Evolutionary conservation across 2,888 invertebrate genomes (phyloP).

Genomic region (Leptopilina myrica): DNA sequence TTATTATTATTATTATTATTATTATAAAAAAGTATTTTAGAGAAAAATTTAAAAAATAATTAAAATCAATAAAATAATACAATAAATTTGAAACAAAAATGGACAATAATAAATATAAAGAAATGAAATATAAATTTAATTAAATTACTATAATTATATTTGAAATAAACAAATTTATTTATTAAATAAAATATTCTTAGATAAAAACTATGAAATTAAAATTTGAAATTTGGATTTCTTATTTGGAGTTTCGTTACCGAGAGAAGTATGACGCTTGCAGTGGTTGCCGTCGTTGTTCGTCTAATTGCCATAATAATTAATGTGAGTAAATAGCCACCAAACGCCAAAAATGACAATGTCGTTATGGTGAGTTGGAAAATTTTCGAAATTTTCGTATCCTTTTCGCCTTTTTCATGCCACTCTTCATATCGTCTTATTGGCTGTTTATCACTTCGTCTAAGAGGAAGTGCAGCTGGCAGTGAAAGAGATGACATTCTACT

Average conservation of each 20-base stretch:
- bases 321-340: constrained; percentile 89
- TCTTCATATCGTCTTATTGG: constrained; percentile 71
- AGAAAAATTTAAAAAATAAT: too few species aligned
- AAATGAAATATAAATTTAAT: too few species aligned
- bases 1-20: too few species aligned
- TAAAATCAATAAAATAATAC: too few species aligned
- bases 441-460: constrained; percentile 62
- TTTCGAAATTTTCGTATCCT: constrained; percentile 83
- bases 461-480: constrained; percentile 64
- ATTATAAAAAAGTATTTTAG: too few species aligned
- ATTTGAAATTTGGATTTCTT: neutral
- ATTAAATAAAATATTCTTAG: too few species aligned
- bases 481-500: constrained; percentile 59
- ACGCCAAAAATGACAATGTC: constrained; percentile 88
- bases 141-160: too few species aligned
- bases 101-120: too few species aligned
- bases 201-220: neutral
- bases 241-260: constrained; percentile 63
- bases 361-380: constrained; percentile 89
- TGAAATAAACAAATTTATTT: too few species aligned
- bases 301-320: constrained; percentile 87
- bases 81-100: too few species aligned
- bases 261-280: constrained; percentile 69
- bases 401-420: constrained; percentile 77
- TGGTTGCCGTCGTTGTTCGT: constrained; percentile 77